Conservation (phyloP, 2,888 invertebrate genomes). For the Taphrorychus bicolor region DNA sequence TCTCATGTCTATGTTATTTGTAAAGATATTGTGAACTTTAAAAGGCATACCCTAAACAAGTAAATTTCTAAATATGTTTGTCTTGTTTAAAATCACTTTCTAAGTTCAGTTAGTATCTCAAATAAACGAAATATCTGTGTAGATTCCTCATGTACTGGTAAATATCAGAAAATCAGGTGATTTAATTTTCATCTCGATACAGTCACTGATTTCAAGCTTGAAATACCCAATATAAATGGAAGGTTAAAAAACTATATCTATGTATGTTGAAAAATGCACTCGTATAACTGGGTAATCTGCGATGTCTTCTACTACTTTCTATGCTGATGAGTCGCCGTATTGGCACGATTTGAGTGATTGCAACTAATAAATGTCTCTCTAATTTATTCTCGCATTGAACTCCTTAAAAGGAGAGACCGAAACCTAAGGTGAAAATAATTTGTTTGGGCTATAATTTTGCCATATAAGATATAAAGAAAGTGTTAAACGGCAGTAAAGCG, state of each 20-base stretch:
- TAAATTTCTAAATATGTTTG: too few relatives aligned
- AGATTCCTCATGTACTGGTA: too few relatives aligned
- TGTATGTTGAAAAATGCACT: conserved; percentile 12
- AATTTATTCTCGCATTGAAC: conserved; percentile 1
- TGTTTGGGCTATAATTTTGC: not conserved
- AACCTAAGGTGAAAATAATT: not conserved
- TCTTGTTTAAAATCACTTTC: too few relatives aligned
- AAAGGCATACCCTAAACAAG: too few relatives aligned
- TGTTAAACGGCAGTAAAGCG: too few relatives aligned
- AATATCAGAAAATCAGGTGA: too few relatives aligned
- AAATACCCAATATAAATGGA: conserved; percentile 19
- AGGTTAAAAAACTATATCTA: conserved; percentile 2
- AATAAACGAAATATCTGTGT: too few relatives aligned
- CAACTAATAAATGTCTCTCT: conserved; percentile 11
- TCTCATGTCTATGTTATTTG: too few relatives aligned
- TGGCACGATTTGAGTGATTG: conserved; percentile 17
- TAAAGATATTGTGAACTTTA: too few relatives aligned
- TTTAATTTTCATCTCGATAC: too few relatives aligned
- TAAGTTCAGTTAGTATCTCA: too few relatives aligned
- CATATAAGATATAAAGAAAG: not conserved
- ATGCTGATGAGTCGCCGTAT: conserved; percentile 11
- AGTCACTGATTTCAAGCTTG: conserved; percentile 20
- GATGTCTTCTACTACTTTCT: conserved; percentile 21
- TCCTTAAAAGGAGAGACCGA: not conserved
- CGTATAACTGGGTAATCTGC: conserved; percentile 16